Percentiles rank a stretch among this genome's conserved stretches.
phyloP scores from a whole-genome alignment of 2,888 invertebrate species.

The Cataglyphis albicans region DNA sequence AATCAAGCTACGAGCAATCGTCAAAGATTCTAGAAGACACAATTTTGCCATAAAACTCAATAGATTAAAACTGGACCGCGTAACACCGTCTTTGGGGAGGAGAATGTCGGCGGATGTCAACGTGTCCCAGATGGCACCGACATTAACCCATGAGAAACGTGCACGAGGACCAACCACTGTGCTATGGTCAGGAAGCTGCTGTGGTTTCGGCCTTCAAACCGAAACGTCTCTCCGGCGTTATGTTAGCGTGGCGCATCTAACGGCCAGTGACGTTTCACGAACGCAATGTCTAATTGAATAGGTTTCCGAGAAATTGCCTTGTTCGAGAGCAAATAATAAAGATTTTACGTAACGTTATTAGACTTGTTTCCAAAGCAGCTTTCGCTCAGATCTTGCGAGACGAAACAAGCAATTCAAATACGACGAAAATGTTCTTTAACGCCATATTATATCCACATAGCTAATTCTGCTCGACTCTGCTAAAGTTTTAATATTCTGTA shows the following conservation, averaged over 20 bases:
- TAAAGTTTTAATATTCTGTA: neutral
- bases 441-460: neutral
- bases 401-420: neutral
- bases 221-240: constrained; percentile 48
- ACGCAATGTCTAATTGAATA: constrained; percentile 20
- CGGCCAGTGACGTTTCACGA: constrained; percentile 28
- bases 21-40: constrained; percentile 43
- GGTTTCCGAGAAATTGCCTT: neutral
- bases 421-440: neutral
- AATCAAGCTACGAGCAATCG: constrained; percentile 38
- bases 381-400: neutral
- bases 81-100: constrained; percentile 51
- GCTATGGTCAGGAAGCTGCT: constrained; percentile 65
- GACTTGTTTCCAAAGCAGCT: neutral
- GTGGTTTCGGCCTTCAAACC: constrained; percentile 66
- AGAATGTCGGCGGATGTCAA: constrained; percentile 66
- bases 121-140: constrained; percentile 73
- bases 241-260: neutral
- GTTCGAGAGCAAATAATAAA: neutral
- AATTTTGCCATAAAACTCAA: constrained; percentile 64
- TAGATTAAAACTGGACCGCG: constrained; percentile 65
- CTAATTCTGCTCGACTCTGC: neutral
- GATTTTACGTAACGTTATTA: neutral
- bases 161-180: constrained; percentile 64
- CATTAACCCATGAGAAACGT: constrained; percentile 69